phyloP scores from a whole-genome alignment of 1,140 invertebrate species.

The Musca domestica region DNA sequence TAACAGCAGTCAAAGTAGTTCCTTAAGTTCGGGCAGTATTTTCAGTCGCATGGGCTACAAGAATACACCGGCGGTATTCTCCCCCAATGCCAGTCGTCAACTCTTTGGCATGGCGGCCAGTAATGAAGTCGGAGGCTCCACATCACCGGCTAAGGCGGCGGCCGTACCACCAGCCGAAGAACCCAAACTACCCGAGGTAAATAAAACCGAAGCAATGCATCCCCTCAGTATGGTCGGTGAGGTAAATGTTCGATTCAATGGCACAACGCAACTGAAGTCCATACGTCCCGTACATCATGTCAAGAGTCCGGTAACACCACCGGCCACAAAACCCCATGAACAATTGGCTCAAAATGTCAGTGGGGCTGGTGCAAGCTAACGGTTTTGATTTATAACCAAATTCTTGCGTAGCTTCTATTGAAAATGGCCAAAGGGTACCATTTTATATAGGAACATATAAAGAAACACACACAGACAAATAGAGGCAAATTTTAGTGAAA shows the following conservation, averaged over 20 bases:
- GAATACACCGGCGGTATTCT: conserved; percentile 42
- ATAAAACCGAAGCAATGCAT: conserved; percentile 49
- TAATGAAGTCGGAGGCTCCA: conserved; percentile 12
- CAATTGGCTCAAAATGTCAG: conserved; percentile 28
- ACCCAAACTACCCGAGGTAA: conserved; percentile 46
- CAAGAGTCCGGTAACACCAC: conserved; percentile 23
- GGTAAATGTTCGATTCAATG: conserved; percentile 66
- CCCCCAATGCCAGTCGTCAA: conserved; percentile 39
- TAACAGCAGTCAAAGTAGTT: conserved; percentile 33
- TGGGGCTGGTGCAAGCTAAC: conserved; percentile 39
- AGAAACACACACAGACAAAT: neutral
- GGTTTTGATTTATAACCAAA: conserved; percentile 51
- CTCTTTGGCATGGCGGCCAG: conserved; percentile 27
- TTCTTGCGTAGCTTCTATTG: conserved; percentile 43
- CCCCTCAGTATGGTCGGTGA: conserved; percentile 62
- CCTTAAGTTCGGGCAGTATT: conserved; percentile 34
- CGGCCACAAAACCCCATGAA: conserved; percentile 10
- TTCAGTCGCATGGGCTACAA: conserved; percentile 51
- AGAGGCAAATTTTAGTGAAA: neutral
- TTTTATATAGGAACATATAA: neutral
- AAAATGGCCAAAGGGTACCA: neutral
- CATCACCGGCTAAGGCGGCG: conserved; percentile 31
- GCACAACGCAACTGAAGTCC: conserved; percentile 64
- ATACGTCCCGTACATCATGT: conserved; percentile 48
- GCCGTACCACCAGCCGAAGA: conserved; percentile 38